A percentile compares a stretch with the other conserved stretches of the same genome.
Conservation (phyloP, 2,888 invertebrate genomes). For the Scelioninae gen. 2 region DNA sequence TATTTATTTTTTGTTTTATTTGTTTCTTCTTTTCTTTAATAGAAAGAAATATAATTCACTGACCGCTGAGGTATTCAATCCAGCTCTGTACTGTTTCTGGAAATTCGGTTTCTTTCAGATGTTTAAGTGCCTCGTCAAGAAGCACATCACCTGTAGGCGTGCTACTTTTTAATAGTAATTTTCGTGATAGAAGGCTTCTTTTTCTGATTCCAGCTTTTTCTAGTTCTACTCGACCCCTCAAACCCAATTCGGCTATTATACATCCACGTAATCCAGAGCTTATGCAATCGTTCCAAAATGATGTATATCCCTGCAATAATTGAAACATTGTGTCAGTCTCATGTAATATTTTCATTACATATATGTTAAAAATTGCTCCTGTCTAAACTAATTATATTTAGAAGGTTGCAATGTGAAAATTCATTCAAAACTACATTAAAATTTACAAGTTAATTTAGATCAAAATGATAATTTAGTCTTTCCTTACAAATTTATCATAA, state of each 20-base stretch:
- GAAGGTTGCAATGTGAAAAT: no score
- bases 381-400: no score
- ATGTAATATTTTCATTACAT: not conserved
- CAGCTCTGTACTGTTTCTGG: conserved; percentile 98
- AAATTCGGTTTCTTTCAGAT: conserved; percentile 98
- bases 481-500: no score
- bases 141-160: conserved; percentile 98
- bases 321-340: not conserved
- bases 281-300: conserved; percentile 99
- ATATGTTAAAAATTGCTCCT: not conserved
- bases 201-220: conserved; percentile 98
- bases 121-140: conserved; percentile 95
- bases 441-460: no score
- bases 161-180: conserved; percentile 88
- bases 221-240: conserved; percentile 95
- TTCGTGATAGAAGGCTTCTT: conserved; percentile 91
- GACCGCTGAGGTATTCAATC: conserved; percentile 99
- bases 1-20: conserved; percentile 97
- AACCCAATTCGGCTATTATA: conserved; percentile 96
- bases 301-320: conserved; percentile 92
- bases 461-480: no score
- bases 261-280: conserved; percentile 98
- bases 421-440: no score
- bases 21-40: conserved; percentile 99
- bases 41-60: conserved; percentile 68